phyloP scores from a whole-genome alignment of 2,113 vertebrate genomes.

The Noctilio leporinus region DNA sequence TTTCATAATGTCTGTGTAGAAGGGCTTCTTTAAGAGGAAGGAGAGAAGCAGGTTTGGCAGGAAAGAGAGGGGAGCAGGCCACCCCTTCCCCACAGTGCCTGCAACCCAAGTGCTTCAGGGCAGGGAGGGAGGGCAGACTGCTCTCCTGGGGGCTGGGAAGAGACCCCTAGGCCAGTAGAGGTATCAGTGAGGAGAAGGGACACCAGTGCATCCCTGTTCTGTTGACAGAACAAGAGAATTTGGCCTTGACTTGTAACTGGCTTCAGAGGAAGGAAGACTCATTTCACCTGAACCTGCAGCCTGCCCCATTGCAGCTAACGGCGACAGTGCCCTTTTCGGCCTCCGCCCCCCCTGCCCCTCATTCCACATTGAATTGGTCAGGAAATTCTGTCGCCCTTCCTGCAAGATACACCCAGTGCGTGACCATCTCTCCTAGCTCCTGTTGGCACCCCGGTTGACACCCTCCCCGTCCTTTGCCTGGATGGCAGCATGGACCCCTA shows the following conservation, averaged over 20 bases:
- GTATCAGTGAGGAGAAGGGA: not conserved
- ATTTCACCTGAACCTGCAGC: not conserved
- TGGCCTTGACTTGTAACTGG: not conserved
- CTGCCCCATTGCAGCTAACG: not conserved
- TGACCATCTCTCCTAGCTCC: not conserved
- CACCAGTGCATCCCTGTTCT: not conserved
- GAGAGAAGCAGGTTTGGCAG: not conserved
- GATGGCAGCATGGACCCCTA: not conserved
- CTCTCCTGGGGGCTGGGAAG: not conserved
- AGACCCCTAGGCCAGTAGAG: not conserved
- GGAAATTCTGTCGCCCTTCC: not conserved
- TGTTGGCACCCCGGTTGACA: too few species aligned
- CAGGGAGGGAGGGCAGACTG: not conserved
- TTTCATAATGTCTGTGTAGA: not conserved
- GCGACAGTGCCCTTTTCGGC: not conserved
- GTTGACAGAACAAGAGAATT: not conserved
- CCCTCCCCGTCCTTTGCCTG: not conserved
- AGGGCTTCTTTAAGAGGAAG: not conserved
- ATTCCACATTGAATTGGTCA: not conserved
- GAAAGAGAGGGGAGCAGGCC: not conserved
- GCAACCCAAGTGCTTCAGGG: not conserved
- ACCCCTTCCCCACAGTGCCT: not conserved
- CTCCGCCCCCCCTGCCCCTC: rapidly evolving
- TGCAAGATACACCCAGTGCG: not conserved
- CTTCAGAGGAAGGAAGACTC: not conserved